Conservation (phyloP, 2,888 invertebrate species). For the Ceraclea dissimilis region DNA sequence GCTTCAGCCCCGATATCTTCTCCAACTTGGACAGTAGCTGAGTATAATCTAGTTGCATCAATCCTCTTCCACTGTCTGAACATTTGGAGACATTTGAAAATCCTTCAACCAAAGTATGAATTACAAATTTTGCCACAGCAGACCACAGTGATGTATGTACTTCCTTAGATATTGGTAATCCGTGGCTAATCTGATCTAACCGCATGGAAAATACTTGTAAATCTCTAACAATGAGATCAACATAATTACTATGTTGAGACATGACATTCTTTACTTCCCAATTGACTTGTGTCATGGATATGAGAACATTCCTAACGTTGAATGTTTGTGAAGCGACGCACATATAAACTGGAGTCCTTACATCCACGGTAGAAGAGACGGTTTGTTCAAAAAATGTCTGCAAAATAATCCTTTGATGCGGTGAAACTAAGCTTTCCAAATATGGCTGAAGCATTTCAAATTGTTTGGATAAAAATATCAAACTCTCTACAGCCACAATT, state of each 20-base stretch:
- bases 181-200: conserved; percentile 62
- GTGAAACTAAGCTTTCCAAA: conserved; percentile 73
- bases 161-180: conserved; percentile 63
- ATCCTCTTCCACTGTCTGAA: conserved; percentile 88
- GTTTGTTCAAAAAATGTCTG: conserved; percentile 70
- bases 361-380: conserved; percentile 60
- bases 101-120: conserved; percentile 87
- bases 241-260: conserved; percentile 87
- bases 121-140: conserved; percentile 76
- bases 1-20: conserved; percentile 73
- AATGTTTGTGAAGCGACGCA: conserved; percentile 74
- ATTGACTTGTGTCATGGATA: conserved; percentile 85
- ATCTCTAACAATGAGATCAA: conserved; percentile 68
- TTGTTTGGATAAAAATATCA: conserved; percentile 83
- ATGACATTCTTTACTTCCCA: conserved; percentile 95
- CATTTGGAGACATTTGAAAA: conserved; percentile 89
- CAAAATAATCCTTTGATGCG: conserved; percentile 58
- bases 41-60: conserved; percentile 97
- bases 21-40: conserved; percentile 89
- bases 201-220: conserved; percentile 72
- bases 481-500: conserved; percentile 87
- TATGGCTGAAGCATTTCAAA: conserved; percentile 77
- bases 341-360: conserved; percentile 81
- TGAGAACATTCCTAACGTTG: conserved; percentile 66
- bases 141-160: conserved; percentile 75